Conservation (phyloP, 2,888 invertebrate genomes). For the Xestia c-nigrum region DNA sequence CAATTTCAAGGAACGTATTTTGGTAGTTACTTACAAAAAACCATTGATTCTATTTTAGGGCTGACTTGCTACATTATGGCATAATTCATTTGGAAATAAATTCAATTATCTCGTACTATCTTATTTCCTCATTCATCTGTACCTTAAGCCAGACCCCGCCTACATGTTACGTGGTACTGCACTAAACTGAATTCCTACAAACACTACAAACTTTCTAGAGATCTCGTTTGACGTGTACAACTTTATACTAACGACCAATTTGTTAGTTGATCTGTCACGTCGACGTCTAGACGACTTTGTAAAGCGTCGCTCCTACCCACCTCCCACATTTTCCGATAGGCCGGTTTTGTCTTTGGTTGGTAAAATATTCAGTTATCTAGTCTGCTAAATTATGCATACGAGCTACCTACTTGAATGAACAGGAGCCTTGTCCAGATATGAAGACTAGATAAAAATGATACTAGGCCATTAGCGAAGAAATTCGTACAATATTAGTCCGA, state of each 20-base stretch:
- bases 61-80: background rate
- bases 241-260: constrained; percentile 58
- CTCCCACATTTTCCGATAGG: constrained; percentile 2
- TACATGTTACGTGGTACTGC: background rate
- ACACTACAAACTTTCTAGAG: constrained; percentile 40
- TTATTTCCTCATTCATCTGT: background rate
- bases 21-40: background rate
- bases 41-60: background rate
- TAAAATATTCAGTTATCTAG: constrained; percentile 3
- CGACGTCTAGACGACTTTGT: constrained; percentile 40
- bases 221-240: constrained; percentile 53
- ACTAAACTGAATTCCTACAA: constrained; percentile 26
- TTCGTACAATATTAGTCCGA: background rate
- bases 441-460: background rate
- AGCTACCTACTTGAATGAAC: background rate
- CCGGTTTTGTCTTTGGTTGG: background rate
- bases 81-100: background rate
- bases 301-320: background rate
- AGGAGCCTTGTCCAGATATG: background rate
- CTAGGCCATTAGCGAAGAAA: background rate
- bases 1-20: background rate
- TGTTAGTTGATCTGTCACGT: constrained; percentile 55
- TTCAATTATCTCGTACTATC: background rate
- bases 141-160: background rate
- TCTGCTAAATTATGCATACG: background rate